A percentile compares a stretch with the other conserved stretches of the same genome.
These are phyloP conservation scores for Caenorhabditis afra DNA, from an alignment of 2,888 invertebrate species.

Conservation along the genomic window DNA sequence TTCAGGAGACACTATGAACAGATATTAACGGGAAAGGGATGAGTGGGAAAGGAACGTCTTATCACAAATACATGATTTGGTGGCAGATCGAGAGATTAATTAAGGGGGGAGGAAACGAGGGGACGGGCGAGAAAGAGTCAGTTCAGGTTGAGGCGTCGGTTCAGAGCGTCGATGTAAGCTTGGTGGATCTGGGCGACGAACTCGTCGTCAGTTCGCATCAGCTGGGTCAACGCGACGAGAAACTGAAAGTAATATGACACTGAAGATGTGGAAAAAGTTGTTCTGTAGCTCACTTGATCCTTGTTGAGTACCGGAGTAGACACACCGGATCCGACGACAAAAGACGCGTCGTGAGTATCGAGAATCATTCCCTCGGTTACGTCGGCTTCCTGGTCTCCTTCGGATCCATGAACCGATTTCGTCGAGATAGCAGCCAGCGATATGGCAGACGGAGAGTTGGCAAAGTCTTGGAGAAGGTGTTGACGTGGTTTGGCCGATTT, in stretches of 20 bases:
- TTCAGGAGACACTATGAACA: constrained; percentile 11
- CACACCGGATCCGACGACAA: constrained; percentile 56
- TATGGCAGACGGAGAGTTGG: constrained; percentile 68
- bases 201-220: constrained; percentile 69
- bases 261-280: too few relatives aligned
- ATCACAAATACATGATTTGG: constrained; percentile 20
- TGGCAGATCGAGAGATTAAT: constrained; percentile 20
- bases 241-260: too few relatives aligned
- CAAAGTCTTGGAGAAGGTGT: constrained; percentile 57
- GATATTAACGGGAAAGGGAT: constrained; percentile 5
- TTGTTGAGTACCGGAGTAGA: constrained; percentile 60
- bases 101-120: neutral
- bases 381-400: constrained; percentile 55
- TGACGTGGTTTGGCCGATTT: constrained; percentile 63
- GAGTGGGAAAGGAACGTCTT: neutral
- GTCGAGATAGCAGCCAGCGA: constrained; percentile 67
- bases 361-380: constrained; percentile 44
- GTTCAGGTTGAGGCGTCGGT: constrained; percentile 58
- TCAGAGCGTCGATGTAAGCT: constrained; percentile 68
- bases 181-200: constrained; percentile 67
- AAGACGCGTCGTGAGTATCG: constrained; percentile 42
- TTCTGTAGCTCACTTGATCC: constrained; percentile 51
- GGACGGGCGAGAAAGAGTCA: neutral
- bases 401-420: constrained; percentile 65
- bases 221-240: constrained; percentile 58